Percentiles rank a stretch among this genome's conserved stretches.
phyloP scores from a whole-genome alignment of 2,113 vertebrate genomes.

The Ictalurus furcatus region DNA sequence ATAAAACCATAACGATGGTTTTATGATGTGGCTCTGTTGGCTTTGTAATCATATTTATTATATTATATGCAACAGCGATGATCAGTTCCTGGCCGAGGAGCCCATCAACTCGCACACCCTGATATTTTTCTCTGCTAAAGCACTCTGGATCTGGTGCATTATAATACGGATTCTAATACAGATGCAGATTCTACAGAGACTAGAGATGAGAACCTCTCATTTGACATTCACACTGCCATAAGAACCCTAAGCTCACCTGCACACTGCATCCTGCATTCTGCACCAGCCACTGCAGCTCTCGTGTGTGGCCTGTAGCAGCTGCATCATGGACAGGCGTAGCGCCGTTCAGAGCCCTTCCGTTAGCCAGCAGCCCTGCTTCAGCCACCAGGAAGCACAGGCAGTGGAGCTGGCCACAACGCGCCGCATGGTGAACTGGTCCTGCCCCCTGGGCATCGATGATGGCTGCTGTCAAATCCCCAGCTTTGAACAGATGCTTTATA shows the following conservation, averaged over 20 bases:
- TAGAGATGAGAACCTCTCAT: no score
- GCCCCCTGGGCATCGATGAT: conserved; percentile 76
- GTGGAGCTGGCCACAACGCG: conserved; percentile 76
- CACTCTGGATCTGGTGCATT: neutral
- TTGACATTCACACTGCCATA: neutral
- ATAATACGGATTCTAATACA: neutral
- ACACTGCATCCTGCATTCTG: conserved; percentile 64
- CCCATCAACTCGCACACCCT: neutral
- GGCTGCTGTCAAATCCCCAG: conserved; percentile 61
- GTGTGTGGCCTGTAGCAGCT: conserved; percentile 73
- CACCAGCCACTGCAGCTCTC: conserved; percentile 72
- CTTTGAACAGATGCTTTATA: conserved; percentile 68
- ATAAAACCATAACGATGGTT: neutral
- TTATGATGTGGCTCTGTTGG: neutral
- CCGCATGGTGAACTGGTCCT: conserved; percentile 78
- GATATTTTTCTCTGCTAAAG: neutral
- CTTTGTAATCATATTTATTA: neutral
- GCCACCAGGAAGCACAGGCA: conserved; percentile 78
- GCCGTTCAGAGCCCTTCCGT: conserved; percentile 75
- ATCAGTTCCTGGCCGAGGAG: neutral
- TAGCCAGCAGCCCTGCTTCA: conserved; percentile 66
- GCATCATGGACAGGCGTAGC: conserved; percentile 82
- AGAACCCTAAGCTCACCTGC: conserved; percentile 15
- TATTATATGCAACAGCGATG: neutral
- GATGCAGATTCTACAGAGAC: neutral